These are phyloP conservation scores for Esox masquinongy DNA, from an alignment of 2,797 vertebrate species.

Conservation along the genomic window DNA sequence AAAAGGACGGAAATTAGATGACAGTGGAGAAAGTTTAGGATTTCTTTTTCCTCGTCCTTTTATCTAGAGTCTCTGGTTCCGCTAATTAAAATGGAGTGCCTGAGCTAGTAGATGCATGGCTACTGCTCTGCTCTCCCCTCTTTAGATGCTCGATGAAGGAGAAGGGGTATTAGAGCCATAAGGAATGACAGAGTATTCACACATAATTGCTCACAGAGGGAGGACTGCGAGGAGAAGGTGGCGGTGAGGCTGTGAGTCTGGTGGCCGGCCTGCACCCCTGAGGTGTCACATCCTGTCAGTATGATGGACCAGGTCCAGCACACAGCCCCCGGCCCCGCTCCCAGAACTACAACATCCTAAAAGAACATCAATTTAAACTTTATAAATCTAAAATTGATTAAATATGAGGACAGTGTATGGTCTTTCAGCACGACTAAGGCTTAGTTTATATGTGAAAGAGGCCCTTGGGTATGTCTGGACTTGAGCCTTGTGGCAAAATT, in stretches of 20 bases:
- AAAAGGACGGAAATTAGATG: slow-evolving; percentile 18
- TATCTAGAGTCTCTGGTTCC: slow-evolving; percentile 53
- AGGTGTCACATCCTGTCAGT: slow-evolving; percentile 74
- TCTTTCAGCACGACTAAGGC: slow-evolving; percentile 48
- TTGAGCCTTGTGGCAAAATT: slow-evolving; percentile 47
- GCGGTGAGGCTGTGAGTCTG: slow-evolving; percentile 52
- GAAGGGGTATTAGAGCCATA: slow-evolving; percentile 67
- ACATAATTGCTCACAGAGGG: slow-evolving; percentile 81
- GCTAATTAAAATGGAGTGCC: slow-evolving; percentile 69
- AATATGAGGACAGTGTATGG: slow-evolving; percentile 51
- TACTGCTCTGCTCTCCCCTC: slow-evolving; percentile 38
- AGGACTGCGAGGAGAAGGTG: slow-evolving; percentile 44
- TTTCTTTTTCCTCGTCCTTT: slow-evolving; percentile 28
- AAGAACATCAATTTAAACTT: slow-evolving; percentile 67
- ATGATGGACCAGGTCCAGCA: slow-evolving; percentile 72
- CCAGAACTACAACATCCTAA: slow-evolving; percentile 46
- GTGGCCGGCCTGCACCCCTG: slow-evolving; percentile 62
- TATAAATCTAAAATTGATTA: slow-evolving; percentile 70
- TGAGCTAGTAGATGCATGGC: slow-evolving; percentile 51
- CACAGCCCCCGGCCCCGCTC: slow-evolving; percentile 36
- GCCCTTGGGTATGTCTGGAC: slow-evolving; percentile 19
- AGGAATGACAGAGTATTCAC: slow-evolving; percentile 72
- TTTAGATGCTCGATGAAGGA: slow-evolving; percentile 65
- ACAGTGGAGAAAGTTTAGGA: slow-evolving; percentile 30
- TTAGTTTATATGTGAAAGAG: slow-evolving; percentile 49